Conservation (phyloP, 2,797 vertebrate species). For the Pseudomugil gertrudae region DNA sequence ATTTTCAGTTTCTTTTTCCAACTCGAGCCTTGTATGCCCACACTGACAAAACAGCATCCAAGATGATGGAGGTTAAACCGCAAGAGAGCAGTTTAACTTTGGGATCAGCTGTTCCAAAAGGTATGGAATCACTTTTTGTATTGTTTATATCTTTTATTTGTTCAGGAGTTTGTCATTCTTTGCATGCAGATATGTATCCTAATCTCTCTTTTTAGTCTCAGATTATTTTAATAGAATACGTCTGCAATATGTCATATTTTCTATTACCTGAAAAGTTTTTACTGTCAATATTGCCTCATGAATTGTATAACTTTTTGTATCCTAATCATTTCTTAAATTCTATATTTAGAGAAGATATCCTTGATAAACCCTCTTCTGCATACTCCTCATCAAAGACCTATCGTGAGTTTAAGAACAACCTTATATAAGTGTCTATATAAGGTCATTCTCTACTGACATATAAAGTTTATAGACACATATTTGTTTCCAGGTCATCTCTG, state of each 20-base stretch:
- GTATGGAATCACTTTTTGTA: conserved; percentile 43
- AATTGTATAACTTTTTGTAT: background rate
- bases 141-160: background rate
- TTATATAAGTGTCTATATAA: background rate
- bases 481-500: conserved; percentile 55
- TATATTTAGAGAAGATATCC: conserved; percentile 60
- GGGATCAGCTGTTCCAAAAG: conserved; percentile 47
- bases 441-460: no score
- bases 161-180: background rate
- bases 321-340: conserved; percentile 5
- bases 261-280: background rate
- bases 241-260: background rate
- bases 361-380: conserved; percentile 47
- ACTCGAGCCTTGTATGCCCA: conserved; percentile 48
- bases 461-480: no score
- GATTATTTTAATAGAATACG: background rate
- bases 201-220: background rate
- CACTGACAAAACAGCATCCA: conserved; percentile 38
- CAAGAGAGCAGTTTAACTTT: conserved; percentile 52
- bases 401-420: conserved; percentile 54
- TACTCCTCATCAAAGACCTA: conserved; percentile 45
- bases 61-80: conserved; percentile 67
- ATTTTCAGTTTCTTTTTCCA: conserved; percentile 61
- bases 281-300: no score
- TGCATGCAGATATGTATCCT: no score